Base-by-base conservation (phyloP, 2,888 invertebrate species). In the Tinea trinotella region DNA sequence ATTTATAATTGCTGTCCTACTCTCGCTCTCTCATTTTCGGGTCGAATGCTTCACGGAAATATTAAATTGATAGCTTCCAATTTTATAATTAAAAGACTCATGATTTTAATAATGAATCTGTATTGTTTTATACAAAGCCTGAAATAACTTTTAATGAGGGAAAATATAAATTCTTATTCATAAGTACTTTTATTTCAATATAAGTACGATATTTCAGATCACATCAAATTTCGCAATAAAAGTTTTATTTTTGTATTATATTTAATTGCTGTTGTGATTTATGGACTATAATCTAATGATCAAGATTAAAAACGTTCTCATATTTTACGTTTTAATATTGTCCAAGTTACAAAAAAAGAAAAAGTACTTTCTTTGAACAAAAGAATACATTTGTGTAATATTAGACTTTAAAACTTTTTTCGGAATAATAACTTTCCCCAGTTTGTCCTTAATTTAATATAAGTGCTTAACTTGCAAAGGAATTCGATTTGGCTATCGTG, bases 361-460 rank as follows among this genome's bases (percentile, higher is more conserved):
- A 12, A 35, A 12, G n/a, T 35, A 35, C 2, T 40, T 40, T 40
- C n/a, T 15, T 40, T 13, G 13, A 7, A 40, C 40, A 40, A 40
- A 40, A n/a, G 30, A 40, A 40, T 40, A 40, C 40, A 40, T 40
- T 40, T 40, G 40, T 40, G 40, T 40, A 13, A 40, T 40, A 40
- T 40, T 12, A 12, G 40, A 40, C 13, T 40, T 40, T 40, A 46
- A 46, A 46, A 46, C 6, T 7, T 46, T 46, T 46, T 46, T 19
- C 15, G 18, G 17, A 18, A 19, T 46, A 6, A 50, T 50, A 50
- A 50, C 22, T 24, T 50, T 24, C 50, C 24, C 18, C 24, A 18
- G 22, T 50, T 24, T 50, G 13, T 46, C 46, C 46, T 50, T 50
- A 50, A 50, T 50, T 50, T 50, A 50, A 22, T 50, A 50, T 50